A percentile compares a stretch with the other conserved stretches of the same genome.
These are phyloP conservation scores for Thumatha senex DNA, from an alignment of 2,888 invertebrate genomes.

Conservation along the genomic window DNA sequence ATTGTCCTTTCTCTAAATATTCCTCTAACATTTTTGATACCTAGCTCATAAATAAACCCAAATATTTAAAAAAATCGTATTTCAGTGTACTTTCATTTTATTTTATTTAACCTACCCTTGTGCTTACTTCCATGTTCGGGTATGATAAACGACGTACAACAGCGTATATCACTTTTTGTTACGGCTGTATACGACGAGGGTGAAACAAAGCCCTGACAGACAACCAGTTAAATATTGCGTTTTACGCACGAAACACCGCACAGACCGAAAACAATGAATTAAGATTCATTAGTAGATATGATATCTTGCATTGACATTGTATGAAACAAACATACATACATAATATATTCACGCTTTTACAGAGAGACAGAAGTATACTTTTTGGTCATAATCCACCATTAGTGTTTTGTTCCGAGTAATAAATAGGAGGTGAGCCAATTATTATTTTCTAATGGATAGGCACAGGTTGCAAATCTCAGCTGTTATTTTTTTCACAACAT, in stretches of 20 bases:
- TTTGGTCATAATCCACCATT: too few relatives aligned
- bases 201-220: slow-evolving; percentile 7
- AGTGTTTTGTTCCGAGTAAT: too few relatives aligned
- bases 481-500: too few relatives aligned
- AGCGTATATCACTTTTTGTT: slow-evolving; percentile 7
- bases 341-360: too few relatives aligned
- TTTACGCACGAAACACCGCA: not conserved
- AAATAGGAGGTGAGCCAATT: too few relatives aligned
- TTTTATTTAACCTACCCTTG: not conserved
- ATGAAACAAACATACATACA: not conserved
- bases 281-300: slow-evolving; percentile 8
- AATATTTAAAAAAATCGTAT: not conserved
- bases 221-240: slow-evolving; percentile 6
- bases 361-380: too few relatives aligned
- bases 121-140: not conserved
- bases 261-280: slow-evolving; percentile 1
- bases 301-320: too few relatives aligned
- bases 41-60: not conserved
- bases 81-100: not conserved
- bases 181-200: slow-evolving; percentile 6
- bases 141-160: not conserved
- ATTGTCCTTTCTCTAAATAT: too few relatives aligned
- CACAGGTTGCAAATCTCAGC: too few relatives aligned
- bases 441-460: too few relatives aligned
- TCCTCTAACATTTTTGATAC: not conserved